A percentile compares a stretch with the other conserved stretches of the same genome.
Conservation (phyloP, 1,140 invertebrate species). For the Drosophila arawakana region DNA sequence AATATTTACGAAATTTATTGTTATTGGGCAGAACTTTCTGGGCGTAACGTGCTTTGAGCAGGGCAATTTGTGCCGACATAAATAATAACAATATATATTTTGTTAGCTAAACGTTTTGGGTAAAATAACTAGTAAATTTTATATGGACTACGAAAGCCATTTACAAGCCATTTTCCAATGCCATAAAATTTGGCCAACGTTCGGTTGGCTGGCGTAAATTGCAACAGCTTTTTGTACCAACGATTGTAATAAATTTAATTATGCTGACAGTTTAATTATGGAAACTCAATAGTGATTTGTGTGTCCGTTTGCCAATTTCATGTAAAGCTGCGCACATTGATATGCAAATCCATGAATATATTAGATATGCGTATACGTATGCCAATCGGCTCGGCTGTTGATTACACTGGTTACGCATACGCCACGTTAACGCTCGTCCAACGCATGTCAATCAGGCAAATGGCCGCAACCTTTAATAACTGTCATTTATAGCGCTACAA, state of each 20-base stretch:
- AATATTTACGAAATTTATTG: slow-evolving; percentile 70
- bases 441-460: slow-evolving; percentile 12
- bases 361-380: slow-evolving; percentile 64
- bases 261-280: slow-evolving; percentile 78
- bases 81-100: slow-evolving; percentile 62
- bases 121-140: slow-evolving; percentile 31
- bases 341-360: slow-evolving; percentile 76
- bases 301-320: slow-evolving; percentile 33
- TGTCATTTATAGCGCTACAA: slow-evolving; percentile 8
- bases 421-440: slow-evolving; percentile 5
- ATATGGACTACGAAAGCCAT: slow-evolving; percentile 8
- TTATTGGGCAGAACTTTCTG: slow-evolving; percentile 50
- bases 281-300: slow-evolving; percentile 60
- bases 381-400: background rate
- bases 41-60: no score
- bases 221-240: slow-evolving; percentile 3
- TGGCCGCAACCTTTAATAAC: slow-evolving; percentile 9
- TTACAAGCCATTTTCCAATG: slow-evolving; percentile 46
- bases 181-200: slow-evolving; percentile 23
- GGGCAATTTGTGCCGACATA: slow-evolving; percentile 19
- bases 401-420: slow-evolving; percentile 32
- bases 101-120: slow-evolving; percentile 22
- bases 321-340: slow-evolving; percentile 45
- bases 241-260: slow-evolving; percentile 71
- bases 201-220: background rate